Base-by-base conservation (phyloP, 2,888 invertebrate genomes). In the Spodoptera picta region DNA sequence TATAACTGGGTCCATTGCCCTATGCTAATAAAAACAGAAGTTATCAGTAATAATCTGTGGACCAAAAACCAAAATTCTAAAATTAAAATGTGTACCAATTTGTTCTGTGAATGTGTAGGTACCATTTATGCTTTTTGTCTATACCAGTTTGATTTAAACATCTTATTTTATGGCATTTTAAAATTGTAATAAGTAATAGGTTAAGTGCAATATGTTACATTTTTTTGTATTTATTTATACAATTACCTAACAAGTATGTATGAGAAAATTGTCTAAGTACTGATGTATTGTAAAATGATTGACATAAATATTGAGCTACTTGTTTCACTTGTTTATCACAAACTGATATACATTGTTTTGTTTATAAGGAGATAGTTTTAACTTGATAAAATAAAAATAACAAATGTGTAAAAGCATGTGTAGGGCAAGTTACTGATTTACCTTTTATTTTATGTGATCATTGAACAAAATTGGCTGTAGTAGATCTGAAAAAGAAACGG, bases 1-100 rank as follows among this genome's bases (percentile, higher is more conserved):
- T 71, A 90, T 86, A 62, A 87, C 84, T 78, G 92, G 93, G 87
- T 94, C 93, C 94, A 94, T 94, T 70, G 75, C 87, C 83, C 83
- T 85, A 73, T 49, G 56, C 54, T 56, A 59, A 56, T 14, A 53
- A 55, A 55, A 27, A 51, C n/a, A 7, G 5, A 2, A n/a, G 24
- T 24, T 11, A 45, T 55, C 3, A 62, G 19, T 47, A 43, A 52
- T 31, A 31, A 31, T 11, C 14, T 23, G 19, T 11, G 10, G 23
- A 5, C 4, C 36, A 36, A 36, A 9, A 36, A 36, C 6, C 36
- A 36, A 36, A 9, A 36, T 6, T 36, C 6, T 2, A 36, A 36
- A 36, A 36, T 36, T 7, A 36, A 36, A 36, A 36, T 36, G 36
- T 36, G 7, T 36, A 9, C 9, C 36, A 9, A 36, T 2, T 7